These are phyloP conservation scores for Podarcis raffonei DNA, from an alignment of 2,113 vertebrate species.

Conservation along the genomic window DNA sequence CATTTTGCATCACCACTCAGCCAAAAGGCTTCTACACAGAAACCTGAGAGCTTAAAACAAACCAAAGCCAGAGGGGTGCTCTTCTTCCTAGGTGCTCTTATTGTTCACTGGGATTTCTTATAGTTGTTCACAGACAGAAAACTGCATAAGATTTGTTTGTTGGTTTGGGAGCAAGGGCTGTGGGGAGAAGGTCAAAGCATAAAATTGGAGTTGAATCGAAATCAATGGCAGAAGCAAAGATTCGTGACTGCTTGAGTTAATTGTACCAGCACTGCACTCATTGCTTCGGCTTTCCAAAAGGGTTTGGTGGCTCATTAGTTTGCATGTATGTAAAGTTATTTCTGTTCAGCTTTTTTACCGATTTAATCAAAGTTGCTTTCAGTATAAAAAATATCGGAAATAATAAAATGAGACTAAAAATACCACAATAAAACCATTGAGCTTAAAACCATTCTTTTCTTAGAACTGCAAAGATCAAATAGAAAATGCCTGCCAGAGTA, in stretches of 20 bases:
- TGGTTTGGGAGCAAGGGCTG: conserved; percentile 21
- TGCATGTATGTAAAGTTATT: not conserved
- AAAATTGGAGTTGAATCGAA: conserved; percentile 63
- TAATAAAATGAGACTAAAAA: not conserved
- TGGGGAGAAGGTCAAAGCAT: conserved; percentile 62
- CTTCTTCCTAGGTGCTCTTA: rapidly evolving
- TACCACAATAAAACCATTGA: not conserved
- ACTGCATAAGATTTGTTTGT: conserved; percentile 48
- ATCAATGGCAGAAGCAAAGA: conserved; percentile 61
- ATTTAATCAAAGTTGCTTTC: not conserved
- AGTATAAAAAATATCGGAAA: not conserved
- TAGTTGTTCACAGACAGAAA: conserved; percentile 11
- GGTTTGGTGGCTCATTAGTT: not conserved
- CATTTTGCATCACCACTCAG: not conserved
- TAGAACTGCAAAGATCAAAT: not conserved
- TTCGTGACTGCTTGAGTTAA: conserved; percentile 50
- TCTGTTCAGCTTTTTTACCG: not conserved
- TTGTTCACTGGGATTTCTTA: not conserved
- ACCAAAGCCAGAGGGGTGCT: not conserved
- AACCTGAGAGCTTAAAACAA: not conserved
- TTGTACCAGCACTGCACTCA: not conserved
- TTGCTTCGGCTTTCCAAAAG: not conserved
- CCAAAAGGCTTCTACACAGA: not conserved
- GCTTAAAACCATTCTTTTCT: not conserved
- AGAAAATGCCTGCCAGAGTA: not conserved